Percentiles rank a stretch among this genome's conserved stretches.
Conservation (phyloP, 2,113 vertebrate genomes). For the Coregonus clupeaformis region DNA sequence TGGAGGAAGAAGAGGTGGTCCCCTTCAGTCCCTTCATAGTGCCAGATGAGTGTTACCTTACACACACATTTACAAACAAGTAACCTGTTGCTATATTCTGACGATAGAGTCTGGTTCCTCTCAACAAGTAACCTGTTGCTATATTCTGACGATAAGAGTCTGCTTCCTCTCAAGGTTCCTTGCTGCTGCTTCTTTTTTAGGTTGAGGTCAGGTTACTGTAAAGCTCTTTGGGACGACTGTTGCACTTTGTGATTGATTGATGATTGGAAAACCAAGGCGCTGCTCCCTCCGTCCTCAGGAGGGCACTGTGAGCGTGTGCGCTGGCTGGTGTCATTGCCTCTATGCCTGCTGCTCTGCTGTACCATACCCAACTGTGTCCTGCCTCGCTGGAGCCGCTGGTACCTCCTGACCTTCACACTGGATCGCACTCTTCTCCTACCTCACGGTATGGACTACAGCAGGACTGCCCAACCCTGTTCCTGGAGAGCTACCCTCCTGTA, state of each 20-base stretch:
- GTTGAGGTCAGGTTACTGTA: too few species aligned
- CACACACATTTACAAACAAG: background rate
- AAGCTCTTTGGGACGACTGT: too few species aligned
- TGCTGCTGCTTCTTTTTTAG: too few species aligned
- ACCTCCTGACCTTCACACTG: constrained; percentile 78
- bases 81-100: background rate
- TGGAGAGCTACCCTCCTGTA: too few species aligned
- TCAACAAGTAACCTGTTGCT: background rate
- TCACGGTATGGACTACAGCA: constrained; percentile 74
- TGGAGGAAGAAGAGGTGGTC: constrained; percentile 46
- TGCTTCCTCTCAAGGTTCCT: too few species aligned
- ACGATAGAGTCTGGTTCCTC: background rate
- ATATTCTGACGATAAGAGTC: background rate
- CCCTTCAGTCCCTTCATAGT: constrained; percentile 66
- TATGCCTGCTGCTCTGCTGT: constrained; percentile 71
- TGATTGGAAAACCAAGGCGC: too few species aligned
- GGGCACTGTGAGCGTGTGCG: constrained; percentile 57
- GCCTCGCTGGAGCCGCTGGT: constrained; percentile 75
- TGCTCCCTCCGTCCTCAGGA: constrained; percentile 42
- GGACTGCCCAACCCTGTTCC: too few species aligned
- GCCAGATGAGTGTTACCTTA: constrained; percentile 58
- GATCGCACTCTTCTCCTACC: constrained; percentile 81
- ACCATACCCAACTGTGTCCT: constrained; percentile 73
- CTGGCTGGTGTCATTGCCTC: constrained; percentile 77
- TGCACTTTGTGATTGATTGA: too few species aligned